Percentiles rank a stretch among this genome's conserved stretches.
These are phyloP conservation scores for Mesochorus sp. DNA, from an alignment of 2,888 invertebrate species.

Conservation along the genomic window DNA sequence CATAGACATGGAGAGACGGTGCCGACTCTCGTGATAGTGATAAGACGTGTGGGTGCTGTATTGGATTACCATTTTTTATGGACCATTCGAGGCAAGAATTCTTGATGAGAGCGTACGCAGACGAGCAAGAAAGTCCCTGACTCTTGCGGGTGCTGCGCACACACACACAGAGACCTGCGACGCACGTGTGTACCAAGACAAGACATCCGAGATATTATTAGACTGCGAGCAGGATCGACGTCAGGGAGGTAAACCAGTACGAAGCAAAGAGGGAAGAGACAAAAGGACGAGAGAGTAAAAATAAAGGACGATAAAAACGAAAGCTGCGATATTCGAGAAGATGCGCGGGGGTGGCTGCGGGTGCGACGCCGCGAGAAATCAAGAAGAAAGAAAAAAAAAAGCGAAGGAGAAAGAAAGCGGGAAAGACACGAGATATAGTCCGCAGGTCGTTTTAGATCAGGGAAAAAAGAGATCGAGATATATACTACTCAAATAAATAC, in stretches of 20 bases:
- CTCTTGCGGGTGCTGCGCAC: background rate
- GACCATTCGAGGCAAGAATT: constrained; percentile 51
- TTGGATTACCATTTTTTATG: constrained; percentile 58
- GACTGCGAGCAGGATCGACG: constrained; percentile 39
- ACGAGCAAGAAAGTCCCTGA: constrained; percentile 26
- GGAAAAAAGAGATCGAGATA: constrained; percentile 41
- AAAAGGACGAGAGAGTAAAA: background rate
- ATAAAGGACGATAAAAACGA: constrained; percentile 46
- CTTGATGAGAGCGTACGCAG: constrained; percentile 25
- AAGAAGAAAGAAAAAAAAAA: constrained; percentile 30
- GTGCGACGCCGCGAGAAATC: constrained; percentile 47
- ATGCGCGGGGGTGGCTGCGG: constrained; percentile 32
- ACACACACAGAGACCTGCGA: background rate
- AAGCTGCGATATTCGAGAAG: constrained; percentile 42
- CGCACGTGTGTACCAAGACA: background rate
- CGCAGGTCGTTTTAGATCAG: constrained; percentile 15
- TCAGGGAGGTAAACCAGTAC: constrained; percentile 13
- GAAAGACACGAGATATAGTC: constrained; percentile 34
- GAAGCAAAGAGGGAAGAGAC: background rate
- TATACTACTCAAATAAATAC: constrained; percentile 2
- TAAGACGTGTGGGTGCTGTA: constrained; percentile 27
- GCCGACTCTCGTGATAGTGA: too few species aligned
- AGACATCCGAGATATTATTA: constrained; percentile 51
- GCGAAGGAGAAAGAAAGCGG: constrained; percentile 5
- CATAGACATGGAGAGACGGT: constrained; percentile 5